A percentile compares a stretch with the other conserved stretches of the same genome.
These are phyloP conservation scores for Xylocampa areola DNA, from an alignment of 2,888 invertebrate genomes.

Conservation along the genomic window DNA sequence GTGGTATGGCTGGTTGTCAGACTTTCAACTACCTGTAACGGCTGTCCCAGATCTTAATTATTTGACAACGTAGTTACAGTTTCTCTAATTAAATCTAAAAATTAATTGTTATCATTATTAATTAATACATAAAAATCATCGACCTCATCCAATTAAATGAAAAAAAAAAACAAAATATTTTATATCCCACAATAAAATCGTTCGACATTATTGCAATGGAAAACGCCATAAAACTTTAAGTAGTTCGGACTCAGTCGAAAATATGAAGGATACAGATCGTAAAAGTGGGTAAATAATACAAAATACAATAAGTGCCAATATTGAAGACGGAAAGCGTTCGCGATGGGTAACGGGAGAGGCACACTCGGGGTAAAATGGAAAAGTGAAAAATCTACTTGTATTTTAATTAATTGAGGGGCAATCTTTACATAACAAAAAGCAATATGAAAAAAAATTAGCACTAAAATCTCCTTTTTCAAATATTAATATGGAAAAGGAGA, in stretches of 20 bases:
- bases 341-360: constrained; percentile 58
- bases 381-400: neutral
- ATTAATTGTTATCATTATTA: too few species aligned
- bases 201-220: constrained; percentile 81
- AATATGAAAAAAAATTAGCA: too few species aligned
- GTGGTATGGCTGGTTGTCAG: too few species aligned
- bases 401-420: too few species aligned
- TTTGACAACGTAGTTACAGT: neutral
- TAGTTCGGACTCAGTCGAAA: constrained; percentile 87
- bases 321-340: constrained; percentile 76
- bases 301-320: constrained; percentile 89
- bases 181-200: constrained; percentile 80
- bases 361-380: constrained; percentile 53
- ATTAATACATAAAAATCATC: constrained; percentile 12
- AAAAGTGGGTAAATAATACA: constrained; percentile 89
- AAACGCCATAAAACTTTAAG: constrained; percentile 87
- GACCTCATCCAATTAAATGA: constrained; percentile 77
- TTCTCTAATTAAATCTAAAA: constrained; percentile 2
- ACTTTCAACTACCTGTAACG: too few species aligned
- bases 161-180: constrained; percentile 70
- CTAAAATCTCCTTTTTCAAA: too few species aligned
- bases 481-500: too few species aligned
- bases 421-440: too few species aligned
- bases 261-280: constrained; percentile 84
- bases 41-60: too few species aligned